Evolutionary conservation across 2,888 invertebrate species (phyloP).

Genomic region (Eristalis tenax): DNA sequence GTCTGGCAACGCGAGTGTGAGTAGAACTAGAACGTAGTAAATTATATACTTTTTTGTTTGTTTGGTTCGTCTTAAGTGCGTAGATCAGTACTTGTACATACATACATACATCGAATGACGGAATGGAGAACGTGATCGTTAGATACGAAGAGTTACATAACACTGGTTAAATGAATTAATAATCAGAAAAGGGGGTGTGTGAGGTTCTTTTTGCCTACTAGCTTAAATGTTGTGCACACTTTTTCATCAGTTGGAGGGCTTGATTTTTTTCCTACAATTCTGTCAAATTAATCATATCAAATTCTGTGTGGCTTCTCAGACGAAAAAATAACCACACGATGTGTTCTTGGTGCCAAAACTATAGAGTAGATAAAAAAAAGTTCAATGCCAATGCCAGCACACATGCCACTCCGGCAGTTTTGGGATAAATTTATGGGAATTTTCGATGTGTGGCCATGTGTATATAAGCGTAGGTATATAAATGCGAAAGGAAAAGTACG

Average conservation of each 20-base stretch:
- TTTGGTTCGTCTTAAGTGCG: slow-evolving; percentile 9
- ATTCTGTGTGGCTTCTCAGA: neutral
- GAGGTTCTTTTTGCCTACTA: neutral
- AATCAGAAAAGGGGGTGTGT: slow-evolving; percentile 35
- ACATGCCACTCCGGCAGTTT: slow-evolving; percentile 35
- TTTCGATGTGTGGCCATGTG: neutral
- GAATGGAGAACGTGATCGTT: slow-evolving; percentile 4
- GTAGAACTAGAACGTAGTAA: neutral
- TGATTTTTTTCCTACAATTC: neutral
- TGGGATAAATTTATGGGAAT: neutral
- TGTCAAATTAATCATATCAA: neutral
- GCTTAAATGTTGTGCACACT: neutral
- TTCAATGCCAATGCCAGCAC: slow-evolving; percentile 41
- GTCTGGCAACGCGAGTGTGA: neutral
- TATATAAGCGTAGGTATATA: neutral
- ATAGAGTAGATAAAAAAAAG: neutral
- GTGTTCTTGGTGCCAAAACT: neutral
- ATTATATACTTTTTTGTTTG: neutral
- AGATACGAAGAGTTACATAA: slow-evolving; percentile 23
- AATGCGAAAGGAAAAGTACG: slow-evolving; percentile 3
- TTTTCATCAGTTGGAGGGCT: neutral
- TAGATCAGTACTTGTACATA: neutral
- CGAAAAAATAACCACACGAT: neutral
- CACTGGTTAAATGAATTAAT: neutral
- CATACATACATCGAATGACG: neutral